Base-by-base conservation (phyloP, 2,888 invertebrate genomes). In the Lasioglossum morio region DNA sequence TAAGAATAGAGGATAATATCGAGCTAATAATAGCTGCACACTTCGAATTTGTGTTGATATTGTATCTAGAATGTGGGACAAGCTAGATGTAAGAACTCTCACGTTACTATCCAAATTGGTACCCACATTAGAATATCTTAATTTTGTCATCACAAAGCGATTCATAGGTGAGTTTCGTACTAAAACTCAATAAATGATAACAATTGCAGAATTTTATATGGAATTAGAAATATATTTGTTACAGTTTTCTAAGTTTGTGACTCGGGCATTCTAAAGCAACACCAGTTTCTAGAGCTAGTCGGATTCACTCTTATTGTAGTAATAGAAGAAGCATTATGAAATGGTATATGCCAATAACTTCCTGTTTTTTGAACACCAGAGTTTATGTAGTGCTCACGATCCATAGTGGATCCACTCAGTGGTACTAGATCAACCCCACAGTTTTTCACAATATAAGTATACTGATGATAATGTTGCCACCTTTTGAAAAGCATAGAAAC, bases 351-450 rank as follows among this genome's bases (percentile, higher is more conserved):
- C 63, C 63, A 63, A 30, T 63, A 30, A 63, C 7, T 16, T 30
- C 63, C 63, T 12, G 1, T 63, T 1, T 63, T 63, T 16, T 63
- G 63, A 63, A 30, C 63, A 63, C 63, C 30, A 30, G 60, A 60
- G 16, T 63, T 63, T 30, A 63, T 30, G 30, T 16, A 30, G 16
- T 63, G 63, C 0, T 27, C 7, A 16, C 14, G 30, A 30, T 63
- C 63, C 30, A 5, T 16, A 16, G 0, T 0, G 0, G 63, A 63
- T 30, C 63, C 63, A 16, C 63, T 30, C 30, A 63, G 63, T 30
- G 30, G 63, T 16, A n/a, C 1, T 30, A 30, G 0, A 30, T 14
- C 0, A 30, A 63, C 2, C 16, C 0, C 0, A 16, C 0, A 1
- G 0, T 4, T 4, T 0, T 16, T 30, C 0, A 0, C 0, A 30